phyloP scores from a whole-genome alignment of 1,140 invertebrate species.

The Agrilus planipennis region DNA sequence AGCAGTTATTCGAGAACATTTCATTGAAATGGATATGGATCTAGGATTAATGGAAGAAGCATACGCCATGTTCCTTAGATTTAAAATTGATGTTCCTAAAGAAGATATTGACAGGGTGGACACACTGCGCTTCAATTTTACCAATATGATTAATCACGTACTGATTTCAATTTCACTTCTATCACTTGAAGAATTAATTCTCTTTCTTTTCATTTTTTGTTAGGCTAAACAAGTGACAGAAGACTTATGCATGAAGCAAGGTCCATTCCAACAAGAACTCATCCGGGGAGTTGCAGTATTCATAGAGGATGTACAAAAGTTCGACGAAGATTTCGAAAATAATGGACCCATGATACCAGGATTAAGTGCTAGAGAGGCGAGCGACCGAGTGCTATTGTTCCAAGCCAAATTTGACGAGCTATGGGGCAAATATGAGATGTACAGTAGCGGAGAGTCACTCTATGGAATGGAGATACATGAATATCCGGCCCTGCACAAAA shows the following conservation, averaged over 20 bases:
- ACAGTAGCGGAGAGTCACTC: slow-evolving; percentile 65
- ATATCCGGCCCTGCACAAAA: slow-evolving; percentile 63
- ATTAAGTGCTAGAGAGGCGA: slow-evolving; percentile 68
- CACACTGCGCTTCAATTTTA: slow-evolving; percentile 62
- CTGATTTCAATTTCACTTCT: slow-evolving; percentile 19
- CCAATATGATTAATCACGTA: slow-evolving; percentile 60
- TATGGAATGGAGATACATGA: slow-evolving; percentile 70
- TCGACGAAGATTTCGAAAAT: slow-evolving; percentile 58
- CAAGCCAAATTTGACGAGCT: slow-evolving; percentile 61
- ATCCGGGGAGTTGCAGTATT: slow-evolving; percentile 58
- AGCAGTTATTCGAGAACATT: slow-evolving; percentile 58
- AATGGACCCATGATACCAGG: slow-evolving; percentile 76
- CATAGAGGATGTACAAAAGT: slow-evolving; percentile 52
- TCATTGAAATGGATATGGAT: slow-evolving; percentile 64
- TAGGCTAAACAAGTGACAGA: slow-evolving; percentile 59
- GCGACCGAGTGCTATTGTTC: slow-evolving; percentile 45
- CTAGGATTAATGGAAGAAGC: slow-evolving; percentile 66
- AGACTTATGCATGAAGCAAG: slow-evolving; percentile 63
- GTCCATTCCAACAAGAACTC: slow-evolving; percentile 57
- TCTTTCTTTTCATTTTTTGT: neutral
- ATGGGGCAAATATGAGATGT: slow-evolving; percentile 66
- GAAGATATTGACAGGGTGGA: slow-evolving; percentile 72
- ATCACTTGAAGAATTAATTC: neutral
- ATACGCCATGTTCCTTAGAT: slow-evolving; percentile 58
- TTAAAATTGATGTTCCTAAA: slow-evolving; percentile 56